Evolutionary conservation across 2,888 invertebrate species (phyloP).

Genomic region (Fabriciana adippe): DNA sequence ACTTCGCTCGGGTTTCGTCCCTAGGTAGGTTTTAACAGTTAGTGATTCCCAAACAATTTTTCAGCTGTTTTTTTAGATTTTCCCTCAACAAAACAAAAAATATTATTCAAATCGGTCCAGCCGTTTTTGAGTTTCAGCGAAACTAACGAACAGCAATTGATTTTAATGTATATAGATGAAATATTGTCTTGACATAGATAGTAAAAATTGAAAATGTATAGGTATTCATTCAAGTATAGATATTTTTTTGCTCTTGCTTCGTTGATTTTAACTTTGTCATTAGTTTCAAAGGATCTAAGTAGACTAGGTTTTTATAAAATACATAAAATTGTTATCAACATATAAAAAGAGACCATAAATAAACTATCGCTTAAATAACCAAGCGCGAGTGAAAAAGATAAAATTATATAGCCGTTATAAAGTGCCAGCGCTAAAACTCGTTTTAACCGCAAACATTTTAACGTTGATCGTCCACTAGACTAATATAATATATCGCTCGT

Average conservation of each 20-base stretch:
- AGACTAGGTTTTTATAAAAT: conserved; percentile 1
- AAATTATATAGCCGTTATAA: conserved; percentile 34
- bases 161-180: too few species aligned
- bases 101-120: too few species aligned
- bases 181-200: neutral
- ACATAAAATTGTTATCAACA: conserved; percentile 4
- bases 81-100: too few species aligned
- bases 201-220: conserved; percentile 30
- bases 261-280: neutral
- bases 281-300: neutral
- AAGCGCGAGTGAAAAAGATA: conserved; percentile 30
- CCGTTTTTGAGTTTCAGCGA: too few species aligned
- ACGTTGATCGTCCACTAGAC: conserved; percentile 6
- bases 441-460: conserved; percentile 33
- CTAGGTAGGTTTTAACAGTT: too few species aligned
- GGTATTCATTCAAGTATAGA: neutral
- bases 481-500: too few species aligned
- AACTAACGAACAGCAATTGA: too few species aligned
- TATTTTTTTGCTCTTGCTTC: neutral
- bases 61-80: too few species aligned
- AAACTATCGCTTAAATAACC: conserved; percentile 28
- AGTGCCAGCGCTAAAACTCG: conserved; percentile 28
- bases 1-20: too few species aligned
- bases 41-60: too few species aligned
- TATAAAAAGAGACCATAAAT: conserved; percentile 25